Evolutionary conservation across 2,797 vertebrate species (phyloP), one percentile per base, ranked within the genome.

Genomic region (Serranus cabrilla): DNA sequence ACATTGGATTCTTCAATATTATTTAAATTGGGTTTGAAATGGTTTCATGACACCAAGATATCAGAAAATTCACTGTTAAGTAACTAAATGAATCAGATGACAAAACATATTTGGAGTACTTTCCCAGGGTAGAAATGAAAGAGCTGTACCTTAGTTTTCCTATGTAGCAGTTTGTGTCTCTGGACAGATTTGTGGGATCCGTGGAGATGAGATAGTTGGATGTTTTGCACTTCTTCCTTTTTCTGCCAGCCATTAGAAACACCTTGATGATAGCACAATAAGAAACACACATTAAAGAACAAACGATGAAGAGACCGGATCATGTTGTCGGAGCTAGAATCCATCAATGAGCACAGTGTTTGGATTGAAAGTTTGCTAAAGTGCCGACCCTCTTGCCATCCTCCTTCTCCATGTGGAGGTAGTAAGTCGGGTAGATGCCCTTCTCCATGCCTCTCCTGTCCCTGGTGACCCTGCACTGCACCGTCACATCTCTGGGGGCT

Each of bases 121-220:
- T 49, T 37, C 20, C 46, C 2, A 17, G 3, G 13, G 20, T 39
- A 11, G 6, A 54, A 54, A 40, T 63, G 5, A 54, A 54, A n/a
- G 7, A 40, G 12, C 12, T 76, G 40, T 71, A 97, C 97, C 96
- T 95, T 68, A 98, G 89, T 94, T 98, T 98, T 76, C 97, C 97
- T 10, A 97, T 96, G 89, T 95, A 97, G 76, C 93, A 95, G 76
- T 85, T 91, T 31, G 96, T 96, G 23, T 95, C 93, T 74, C 95
- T 94, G 78, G 97, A 96, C 52, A 98, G 91, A 76, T 98, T 95
- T 7, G 93, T 96, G 0, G 96, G 95, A 71, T 98, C 96, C 12
- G 94, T 91, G 14, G 97, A 97, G 75, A 98, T 96, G 46, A 98
- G 96, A 74, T 98, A 97, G 83, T 97, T 97, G 14, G 97, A 97